Base-by-base conservation (phyloP, 2,113 vertebrate genomes). In the Struthio camelus region DNA sequence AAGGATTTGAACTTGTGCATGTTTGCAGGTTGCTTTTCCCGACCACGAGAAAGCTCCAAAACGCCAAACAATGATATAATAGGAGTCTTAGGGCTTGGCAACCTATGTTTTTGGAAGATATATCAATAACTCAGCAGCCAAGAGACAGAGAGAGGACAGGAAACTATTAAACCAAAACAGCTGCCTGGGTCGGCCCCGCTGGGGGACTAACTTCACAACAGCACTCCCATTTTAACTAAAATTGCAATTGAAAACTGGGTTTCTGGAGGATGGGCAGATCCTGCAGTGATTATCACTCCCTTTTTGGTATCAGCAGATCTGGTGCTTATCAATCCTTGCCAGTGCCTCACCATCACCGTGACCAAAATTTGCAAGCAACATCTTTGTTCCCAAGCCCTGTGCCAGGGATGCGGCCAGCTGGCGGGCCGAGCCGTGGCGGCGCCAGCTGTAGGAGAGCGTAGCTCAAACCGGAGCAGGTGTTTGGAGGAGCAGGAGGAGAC, bases 161-260 rank as follows among this genome's bases (percentile, higher is more conserved):
- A 82, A 82, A 92, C 42, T 62, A 90, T 38, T 27, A 80, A 92
- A 90, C 25, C 56, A 42, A 79, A 90, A 1, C 65, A 94, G 50
- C 83, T 81, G 65, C 86, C 70, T 9, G 2, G 70, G 83, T 53
- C 76, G 61, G 89, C 65, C 69, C 22, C 76, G 80, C 66, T 71
- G 66, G 40, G 53, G 69, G 69, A 46, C 65, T 72, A 36, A 27
- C 86, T 87, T 84, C 75, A 36, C 54, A 78, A 51, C 46, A 40
- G 8, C 16, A 6, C 56, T 76, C 36, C 40, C 48, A 58, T 14
- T 92, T 54, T 50, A 54, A 89, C 79, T 85, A 51, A 79, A 51
- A 23, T 6, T 12, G 50, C 50, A 30, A 11, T 30, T 23, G 66
- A 30, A 53, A 86, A 20, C 64, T 59, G 78, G 12, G 23, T 12